These are phyloP conservation scores for Anolis sagrei DNA, from an alignment of 2,113 vertebrate species.

Conservation along the genomic window DNA sequence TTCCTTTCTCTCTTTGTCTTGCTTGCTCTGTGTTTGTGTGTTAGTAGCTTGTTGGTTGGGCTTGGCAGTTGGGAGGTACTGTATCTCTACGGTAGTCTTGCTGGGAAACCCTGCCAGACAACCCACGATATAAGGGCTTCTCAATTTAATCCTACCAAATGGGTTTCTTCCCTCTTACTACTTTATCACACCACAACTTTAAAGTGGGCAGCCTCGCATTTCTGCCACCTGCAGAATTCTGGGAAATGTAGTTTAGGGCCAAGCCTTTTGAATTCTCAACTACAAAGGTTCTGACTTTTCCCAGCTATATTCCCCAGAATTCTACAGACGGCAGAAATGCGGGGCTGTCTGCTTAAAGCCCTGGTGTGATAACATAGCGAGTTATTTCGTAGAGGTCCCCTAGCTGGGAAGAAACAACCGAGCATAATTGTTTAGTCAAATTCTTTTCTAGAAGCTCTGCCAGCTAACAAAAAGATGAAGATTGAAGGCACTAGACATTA, in stretches of 20 bases:
- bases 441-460: not conserved
- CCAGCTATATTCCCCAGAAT: too few species aligned
- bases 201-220: too few species aligned
- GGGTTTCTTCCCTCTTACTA: not conserved
- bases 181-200: too few species aligned
- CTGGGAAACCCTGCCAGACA: not conserved
- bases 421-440: conserved; percentile 7
- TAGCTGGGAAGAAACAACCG: not conserved
- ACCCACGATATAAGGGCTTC: not conserved
- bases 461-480: not conserved
- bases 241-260: too few species aligned
- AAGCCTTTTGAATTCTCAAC: too few species aligned
- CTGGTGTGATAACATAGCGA: too few species aligned
- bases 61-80: not conserved
- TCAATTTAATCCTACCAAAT: not conserved
- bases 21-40: not conserved
- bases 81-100: not conserved
- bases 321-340: too few species aligned
- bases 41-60: too few species aligned
- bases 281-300: too few species aligned
- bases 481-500: not conserved
- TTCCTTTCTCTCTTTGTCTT: too few species aligned
- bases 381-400: not conserved
- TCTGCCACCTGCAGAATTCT: too few species aligned
- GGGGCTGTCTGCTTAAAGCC: too few species aligned